Percentiles rank a stretch among this genome's conserved stretches.
Conservation (phyloP, 2,797 vertebrate species). For the Chaenodraco wilsoni region DNA sequence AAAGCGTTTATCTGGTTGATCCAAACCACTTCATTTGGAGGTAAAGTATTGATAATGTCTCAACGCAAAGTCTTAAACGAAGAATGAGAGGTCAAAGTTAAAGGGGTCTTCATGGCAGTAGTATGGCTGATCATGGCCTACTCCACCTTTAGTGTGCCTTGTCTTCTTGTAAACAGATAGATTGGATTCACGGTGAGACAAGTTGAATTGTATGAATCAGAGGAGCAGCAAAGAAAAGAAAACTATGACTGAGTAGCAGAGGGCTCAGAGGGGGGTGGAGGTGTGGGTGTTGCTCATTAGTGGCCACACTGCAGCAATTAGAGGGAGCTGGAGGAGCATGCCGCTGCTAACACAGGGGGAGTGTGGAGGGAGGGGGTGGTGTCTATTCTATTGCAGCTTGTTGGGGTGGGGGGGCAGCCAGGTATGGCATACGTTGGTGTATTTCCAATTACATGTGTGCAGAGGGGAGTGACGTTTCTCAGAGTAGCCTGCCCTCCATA, state of each 20-base stretch:
- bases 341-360: conserved; percentile 84
- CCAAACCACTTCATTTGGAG: too few relatives aligned
- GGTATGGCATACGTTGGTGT: conserved; percentile 85
- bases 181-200: too few relatives aligned
- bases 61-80: too few relatives aligned
- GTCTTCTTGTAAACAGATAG: too few relatives aligned
- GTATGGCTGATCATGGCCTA: too few relatives aligned
- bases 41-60: too few relatives aligned
- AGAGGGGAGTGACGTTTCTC: conserved; percentile 45
- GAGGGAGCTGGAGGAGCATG: conserved; percentile 90
- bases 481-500: conserved; percentile 27
- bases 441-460: conserved; percentile 78
- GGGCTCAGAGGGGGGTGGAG: conserved; percentile 6
- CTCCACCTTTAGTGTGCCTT: too few relatives aligned
- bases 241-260: conserved; percentile 14
- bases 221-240: not conserved
- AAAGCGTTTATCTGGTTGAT: too few relatives aligned
- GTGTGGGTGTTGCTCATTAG: conserved; percentile 86
- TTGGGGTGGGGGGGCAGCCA: conserved; percentile 59
- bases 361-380: conserved; percentile 43
- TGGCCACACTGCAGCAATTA: conserved; percentile 92
- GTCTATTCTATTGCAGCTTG: conserved; percentile 56
- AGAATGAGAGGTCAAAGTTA: too few relatives aligned
- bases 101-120: too few relatives aligned
- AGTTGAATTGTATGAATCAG: not conserved